A percentile compares a stretch with the other conserved stretches of the same genome.
phyloP scores from a whole-genome alignment of 2,113 vertebrate genomes.

The Scatophagus argus region DNA sequence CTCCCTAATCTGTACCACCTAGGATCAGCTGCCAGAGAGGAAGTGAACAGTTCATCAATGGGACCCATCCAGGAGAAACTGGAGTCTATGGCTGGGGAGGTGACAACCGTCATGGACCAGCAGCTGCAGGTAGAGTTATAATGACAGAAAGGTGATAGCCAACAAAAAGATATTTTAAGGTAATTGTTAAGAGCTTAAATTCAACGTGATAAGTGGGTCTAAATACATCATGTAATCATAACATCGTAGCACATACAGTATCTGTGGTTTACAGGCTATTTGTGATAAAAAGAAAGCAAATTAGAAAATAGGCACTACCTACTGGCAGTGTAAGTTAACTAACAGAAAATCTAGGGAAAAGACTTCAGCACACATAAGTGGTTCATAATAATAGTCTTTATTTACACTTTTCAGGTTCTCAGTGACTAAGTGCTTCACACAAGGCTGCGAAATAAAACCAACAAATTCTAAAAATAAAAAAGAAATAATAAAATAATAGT shows the following conservation, averaged over 20 bases:
- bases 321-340: background rate
- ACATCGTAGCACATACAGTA: background rate
- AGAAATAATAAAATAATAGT: too few relatives aligned
- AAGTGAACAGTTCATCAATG: slow-evolving; percentile 84
- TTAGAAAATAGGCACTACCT: background rate
- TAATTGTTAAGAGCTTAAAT: too few relatives aligned
- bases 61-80: slow-evolving; percentile 95
- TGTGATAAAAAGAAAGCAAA: background rate
- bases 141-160: background rate
- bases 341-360: too few relatives aligned
- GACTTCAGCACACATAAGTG: too few relatives aligned
- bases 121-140: slow-evolving; percentile 90
- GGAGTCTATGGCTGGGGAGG: slow-evolving; percentile 96
- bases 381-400: too few relatives aligned
- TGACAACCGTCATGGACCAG: slow-evolving; percentile 94
- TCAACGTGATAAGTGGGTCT: too few relatives aligned
- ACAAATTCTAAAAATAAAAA: too few relatives aligned
- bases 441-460: too few relatives aligned
- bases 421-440: too few relatives aligned
- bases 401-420: background rate
- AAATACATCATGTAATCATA: background rate
- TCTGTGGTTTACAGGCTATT: background rate
- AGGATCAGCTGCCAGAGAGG: slow-evolving; percentile 88
- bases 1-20: slow-evolving; percentile 96
- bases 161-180: too few relatives aligned